Conservation (phyloP, 2,888 invertebrate species). For the Adela reaumurella region DNA sequence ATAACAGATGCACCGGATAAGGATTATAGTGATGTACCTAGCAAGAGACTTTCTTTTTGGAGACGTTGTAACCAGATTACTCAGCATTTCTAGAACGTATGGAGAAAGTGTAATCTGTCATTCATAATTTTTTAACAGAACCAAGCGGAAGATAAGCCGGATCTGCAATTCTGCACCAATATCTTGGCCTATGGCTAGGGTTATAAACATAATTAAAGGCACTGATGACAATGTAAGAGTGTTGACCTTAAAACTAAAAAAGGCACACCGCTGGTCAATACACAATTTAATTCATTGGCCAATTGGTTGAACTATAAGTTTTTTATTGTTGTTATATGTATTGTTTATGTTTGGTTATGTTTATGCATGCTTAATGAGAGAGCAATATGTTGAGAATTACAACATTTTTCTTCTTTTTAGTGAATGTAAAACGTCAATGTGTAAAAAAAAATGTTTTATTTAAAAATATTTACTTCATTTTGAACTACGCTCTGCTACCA, state of each 20-base stretch:
- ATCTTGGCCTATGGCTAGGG: constrained; percentile 4
- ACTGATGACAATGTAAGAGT: background rate
- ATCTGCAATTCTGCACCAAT: background rate
- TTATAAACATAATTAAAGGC: background rate
- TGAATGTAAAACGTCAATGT: too few relatives aligned
- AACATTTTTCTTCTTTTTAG: too few relatives aligned
- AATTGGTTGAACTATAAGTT: too few relatives aligned
- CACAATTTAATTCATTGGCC: too few relatives aligned
- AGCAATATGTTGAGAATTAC: too few relatives aligned
- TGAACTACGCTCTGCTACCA: too few relatives aligned
- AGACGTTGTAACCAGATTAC: constrained; percentile 4
- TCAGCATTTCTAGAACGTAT: constrained; percentile 11
- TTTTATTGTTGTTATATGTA: too few relatives aligned
- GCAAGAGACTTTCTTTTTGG: constrained; percentile 8
- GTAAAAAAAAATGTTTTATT: too few relatives aligned
- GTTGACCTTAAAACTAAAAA: constrained; percentile 1
- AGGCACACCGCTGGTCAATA: too few relatives aligned
- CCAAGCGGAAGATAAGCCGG: constrained; percentile 10
- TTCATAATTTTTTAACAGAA: constrained; percentile 8
- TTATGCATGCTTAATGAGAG: too few relatives aligned
- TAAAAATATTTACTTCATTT: too few relatives aligned
- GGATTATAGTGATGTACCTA: constrained; percentile 7
- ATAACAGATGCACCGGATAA: constrained; percentile 9
- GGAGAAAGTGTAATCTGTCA: constrained; percentile 11
- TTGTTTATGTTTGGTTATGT: too few relatives aligned